Evolutionary conservation across 2,113 vertebrate genomes (phyloP).

Genomic region (Heliornis fulica): DNA sequence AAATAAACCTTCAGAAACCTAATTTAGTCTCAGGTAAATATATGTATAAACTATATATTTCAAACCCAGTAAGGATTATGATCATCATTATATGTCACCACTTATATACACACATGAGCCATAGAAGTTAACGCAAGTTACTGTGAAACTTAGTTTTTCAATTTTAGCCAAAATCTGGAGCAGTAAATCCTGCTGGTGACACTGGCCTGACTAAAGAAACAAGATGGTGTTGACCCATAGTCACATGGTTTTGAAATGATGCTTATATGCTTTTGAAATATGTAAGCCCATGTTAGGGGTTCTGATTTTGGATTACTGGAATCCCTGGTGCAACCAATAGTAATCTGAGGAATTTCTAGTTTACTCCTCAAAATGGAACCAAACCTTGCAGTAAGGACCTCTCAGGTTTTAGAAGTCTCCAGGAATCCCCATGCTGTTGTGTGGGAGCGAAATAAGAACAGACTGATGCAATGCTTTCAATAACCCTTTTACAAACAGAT

Average conservation of each 20-base stretch:
- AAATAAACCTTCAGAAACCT: not conserved
- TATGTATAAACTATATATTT: not conserved
- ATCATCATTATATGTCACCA: not conserved
- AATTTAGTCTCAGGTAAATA: not conserved
- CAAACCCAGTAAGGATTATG: not conserved
- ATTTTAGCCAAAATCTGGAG: not conserved
- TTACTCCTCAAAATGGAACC: not conserved
- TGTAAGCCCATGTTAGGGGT: rapidly evolving
- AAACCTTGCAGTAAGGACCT: not conserved
- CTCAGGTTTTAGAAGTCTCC: not conserved
- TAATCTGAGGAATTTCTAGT: not conserved
- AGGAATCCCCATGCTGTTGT: not conserved
- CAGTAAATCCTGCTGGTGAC: not conserved
- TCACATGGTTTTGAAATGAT: not conserved
- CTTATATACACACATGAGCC: not conserved
- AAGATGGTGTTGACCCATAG: not conserved
- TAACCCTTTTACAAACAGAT: not conserved
- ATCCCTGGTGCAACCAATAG: not conserved
- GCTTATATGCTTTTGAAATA: not conserved
- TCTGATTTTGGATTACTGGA: not conserved
- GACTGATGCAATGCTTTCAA: not conserved
- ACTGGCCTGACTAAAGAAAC: not conserved
- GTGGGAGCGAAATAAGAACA: not conserved
- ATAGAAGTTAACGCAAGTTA: not conserved
- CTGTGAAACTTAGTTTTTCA: not conserved